These are phyloP conservation scores for Phenacoccus solenopsis DNA, from an alignment of 1,140 invertebrate genomes.

Conservation along the genomic window DNA sequence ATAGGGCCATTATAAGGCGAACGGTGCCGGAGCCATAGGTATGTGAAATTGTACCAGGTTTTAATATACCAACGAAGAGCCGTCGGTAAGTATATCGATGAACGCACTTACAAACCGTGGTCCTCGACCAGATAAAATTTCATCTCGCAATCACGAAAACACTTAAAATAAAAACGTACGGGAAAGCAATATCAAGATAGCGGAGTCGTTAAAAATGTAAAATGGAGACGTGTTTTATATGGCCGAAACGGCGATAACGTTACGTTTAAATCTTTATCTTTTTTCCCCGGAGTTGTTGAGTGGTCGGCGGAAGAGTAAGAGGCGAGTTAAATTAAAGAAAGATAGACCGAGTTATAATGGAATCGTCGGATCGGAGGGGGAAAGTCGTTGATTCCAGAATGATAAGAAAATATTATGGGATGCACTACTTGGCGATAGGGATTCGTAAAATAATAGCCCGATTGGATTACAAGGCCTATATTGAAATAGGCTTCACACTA, in stretches of 20 bases:
- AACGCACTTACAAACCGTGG: background rate
- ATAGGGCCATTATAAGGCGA: too few species aligned
- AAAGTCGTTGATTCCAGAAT: constrained; percentile 10
- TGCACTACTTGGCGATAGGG: constrained; percentile 14
- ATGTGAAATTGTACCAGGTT: too few species aligned
- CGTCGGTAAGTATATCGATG: too few species aligned
- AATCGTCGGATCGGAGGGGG: constrained; percentile 7
- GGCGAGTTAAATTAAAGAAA: constrained; percentile 15
- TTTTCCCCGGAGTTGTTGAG: background rate
- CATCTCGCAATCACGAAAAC: constrained; percentile 16
- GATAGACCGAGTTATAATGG: constrained; percentile 14
- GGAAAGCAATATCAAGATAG: constrained; percentile 15
- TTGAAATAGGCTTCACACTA: background rate
- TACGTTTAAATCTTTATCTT: constrained; percentile 18
- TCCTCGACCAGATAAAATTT: constrained; percentile 12
- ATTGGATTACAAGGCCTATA: constrained; percentile 10
- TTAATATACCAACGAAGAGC: too few species aligned
- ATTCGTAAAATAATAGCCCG: constrained; percentile 11
- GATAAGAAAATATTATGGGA: constrained; percentile 12
- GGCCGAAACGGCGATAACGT: constrained; percentile 12
- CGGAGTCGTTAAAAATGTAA: constrained; percentile 12
- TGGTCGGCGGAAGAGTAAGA: background rate
- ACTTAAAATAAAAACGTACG: constrained; percentile 11
- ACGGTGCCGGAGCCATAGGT: too few species aligned
- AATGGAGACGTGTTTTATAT: constrained; percentile 16